Percentiles rank a stretch among this genome's conserved stretches.
Conservation (phyloP, 2,113 vertebrate species). For the Etheostoma cragini region DNA sequence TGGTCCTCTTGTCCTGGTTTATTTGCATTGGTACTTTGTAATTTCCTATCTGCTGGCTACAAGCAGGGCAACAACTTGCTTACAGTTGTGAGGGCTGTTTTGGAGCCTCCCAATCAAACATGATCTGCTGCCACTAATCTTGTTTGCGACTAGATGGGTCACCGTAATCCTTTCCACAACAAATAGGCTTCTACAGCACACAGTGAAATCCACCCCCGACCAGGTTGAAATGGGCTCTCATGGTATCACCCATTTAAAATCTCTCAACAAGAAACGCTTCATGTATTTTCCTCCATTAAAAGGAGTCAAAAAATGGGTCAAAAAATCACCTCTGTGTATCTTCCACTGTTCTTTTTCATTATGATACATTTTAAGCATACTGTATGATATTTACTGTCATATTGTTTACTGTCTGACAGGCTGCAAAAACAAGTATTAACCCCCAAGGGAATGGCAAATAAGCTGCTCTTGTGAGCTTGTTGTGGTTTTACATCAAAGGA, state of each 20-base stretch:
- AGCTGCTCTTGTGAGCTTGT: conserved; percentile 44
- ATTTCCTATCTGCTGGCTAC: conserved; percentile 23
- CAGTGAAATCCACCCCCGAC: conserved; percentile 62
- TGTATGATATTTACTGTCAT: background rate
- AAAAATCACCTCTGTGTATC: background rate
- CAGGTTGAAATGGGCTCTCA: conserved; percentile 41
- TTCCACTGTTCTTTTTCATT: background rate
- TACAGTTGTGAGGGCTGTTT: conserved; percentile 70
- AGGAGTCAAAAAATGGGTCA: background rate
- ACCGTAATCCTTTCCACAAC: conserved; percentile 77
- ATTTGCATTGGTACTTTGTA: conserved; percentile 25
- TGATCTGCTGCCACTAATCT: conserved; percentile 82
- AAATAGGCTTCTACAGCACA: conserved; percentile 66
- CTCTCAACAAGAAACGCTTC: conserved; percentile 32
- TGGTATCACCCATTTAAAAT: conserved; percentile 31
- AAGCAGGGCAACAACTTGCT: conserved; percentile 62
- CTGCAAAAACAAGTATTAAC: conserved; percentile 47
- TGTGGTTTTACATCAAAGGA: conserved; percentile 24
- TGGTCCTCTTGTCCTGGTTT: conserved; percentile 36
- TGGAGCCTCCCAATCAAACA: conserved; percentile 81
- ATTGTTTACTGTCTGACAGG: conserved; percentile 24
- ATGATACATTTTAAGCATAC: background rate
- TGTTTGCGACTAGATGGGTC: conserved; percentile 80
- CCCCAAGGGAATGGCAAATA: conserved; percentile 56
- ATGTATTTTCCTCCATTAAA: conserved; percentile 14